These are phyloP conservation scores for Saccostrea cuccullata DNA, from an alignment of 1,140 invertebrate genomes.

Conservation along the genomic window DNA sequence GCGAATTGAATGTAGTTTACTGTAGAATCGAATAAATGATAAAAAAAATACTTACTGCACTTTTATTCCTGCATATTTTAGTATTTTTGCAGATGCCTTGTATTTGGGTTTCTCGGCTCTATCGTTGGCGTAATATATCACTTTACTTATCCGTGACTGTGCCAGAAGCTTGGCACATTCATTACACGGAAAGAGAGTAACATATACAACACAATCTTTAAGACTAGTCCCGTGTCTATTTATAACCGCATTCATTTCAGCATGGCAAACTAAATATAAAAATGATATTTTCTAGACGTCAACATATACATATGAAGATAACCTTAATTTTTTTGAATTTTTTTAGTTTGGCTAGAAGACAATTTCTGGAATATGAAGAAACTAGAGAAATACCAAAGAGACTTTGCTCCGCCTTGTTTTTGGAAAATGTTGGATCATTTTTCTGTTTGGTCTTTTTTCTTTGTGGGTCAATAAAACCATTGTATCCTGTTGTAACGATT, in stretches of 20 bases:
- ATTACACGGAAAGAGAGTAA: slow-evolving; percentile 93
- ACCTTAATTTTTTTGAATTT: too few species aligned
- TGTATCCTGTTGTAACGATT: neutral
- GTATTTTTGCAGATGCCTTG: too few species aligned
- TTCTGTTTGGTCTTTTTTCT: neutral
- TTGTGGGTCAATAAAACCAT: neutral
- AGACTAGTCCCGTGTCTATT: slow-evolving; percentile 90
- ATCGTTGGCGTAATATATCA: slow-evolving; percentile 90
- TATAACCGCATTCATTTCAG: slow-evolving; percentile 95
- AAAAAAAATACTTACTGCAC: too few species aligned
- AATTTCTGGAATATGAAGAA: too few species aligned
- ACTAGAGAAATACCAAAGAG: neutral
- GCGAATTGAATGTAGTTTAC: too few species aligned
- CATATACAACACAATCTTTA: slow-evolving; percentile 89
- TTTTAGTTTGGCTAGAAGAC: too few species aligned
- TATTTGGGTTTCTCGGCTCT: neutral
- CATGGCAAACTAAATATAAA: slow-evolving; percentile 89
- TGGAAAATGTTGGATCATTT: neutral
- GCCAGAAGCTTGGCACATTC: slow-evolving; percentile 97
- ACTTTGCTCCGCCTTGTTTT: neutral
- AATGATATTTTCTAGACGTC: neutral
- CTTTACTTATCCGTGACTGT: slow-evolving; percentile 90
- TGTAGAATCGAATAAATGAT: too few species aligned
- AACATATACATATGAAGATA: neutral
- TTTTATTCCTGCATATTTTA: too few species aligned